Evolutionary conservation across 1,140 invertebrate genomes (phyloP), one percentile per base, ranked within the genome.

Genomic region (Neuroterus valhalla): DNA sequence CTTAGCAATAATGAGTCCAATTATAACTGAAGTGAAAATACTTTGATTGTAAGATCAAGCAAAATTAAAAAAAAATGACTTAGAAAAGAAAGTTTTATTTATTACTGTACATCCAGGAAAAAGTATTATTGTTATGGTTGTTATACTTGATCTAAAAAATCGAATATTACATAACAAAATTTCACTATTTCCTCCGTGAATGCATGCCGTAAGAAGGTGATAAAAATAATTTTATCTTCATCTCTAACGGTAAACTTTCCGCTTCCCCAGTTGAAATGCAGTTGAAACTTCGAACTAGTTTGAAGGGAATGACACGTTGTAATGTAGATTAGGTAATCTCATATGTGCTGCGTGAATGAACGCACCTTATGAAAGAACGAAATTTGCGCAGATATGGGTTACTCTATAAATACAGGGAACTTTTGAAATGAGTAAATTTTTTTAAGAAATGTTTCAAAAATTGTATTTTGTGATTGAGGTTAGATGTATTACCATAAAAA

Each of bases 191-290:
- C 31, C 26, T 31, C 52, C 6, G 31, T 12, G 26, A 62, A 42
- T 12, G 68, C 46, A 62, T 62, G 43, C 48, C 69, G 50, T 71
- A 45, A 26, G 42, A 52, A 44, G 80, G 80, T 66, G 67, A 38
- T 44, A 50, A 5, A 73, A 74, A 82, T 76, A 77, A 44, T 23
- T 1, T 23, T 23, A 52, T 62, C 68, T 66, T 80, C 83, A 83
- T 84, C 82, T 68, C 21, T 73, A 79, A 82, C 81, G 71, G 78
- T 83, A 78, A 81, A 83, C 74, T 15, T 50, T 66, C 52, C 38
- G 68, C 46, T 78, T 42, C 45, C 42, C 14, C 44, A 74, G 75
- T 77, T 55, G 43, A 62, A 62, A 62, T 31, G 52, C 14, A 62
- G 31, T 26, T 23, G 52, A 31, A 62, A 52, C 55, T 77, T 75